A percentile compares a stretch with the other conserved stretches of the same genome.
phyloP scores from a whole-genome alignment of 2,888 invertebrate species.

The Augiades crinisus region DNA sequence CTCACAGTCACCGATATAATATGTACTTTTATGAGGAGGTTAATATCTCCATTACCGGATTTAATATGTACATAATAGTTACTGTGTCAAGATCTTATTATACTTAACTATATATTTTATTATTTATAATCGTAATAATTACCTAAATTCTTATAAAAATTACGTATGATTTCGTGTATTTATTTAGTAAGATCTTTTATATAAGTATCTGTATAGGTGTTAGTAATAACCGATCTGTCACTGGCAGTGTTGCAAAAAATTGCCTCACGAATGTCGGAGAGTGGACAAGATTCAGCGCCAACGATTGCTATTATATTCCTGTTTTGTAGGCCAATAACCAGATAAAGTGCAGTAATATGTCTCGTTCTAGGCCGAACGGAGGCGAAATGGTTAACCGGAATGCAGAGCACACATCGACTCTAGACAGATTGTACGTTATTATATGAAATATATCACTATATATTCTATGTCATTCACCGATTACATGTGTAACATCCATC shows the following conservation, averaged over 20 bases:
- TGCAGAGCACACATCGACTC: slow-evolving; percentile 76
- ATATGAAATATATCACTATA: slow-evolving; percentile 37
- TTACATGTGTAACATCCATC: slow-evolving; percentile 23
- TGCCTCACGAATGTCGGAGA: neutral
- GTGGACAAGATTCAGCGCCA: neutral
- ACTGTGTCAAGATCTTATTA: neutral
- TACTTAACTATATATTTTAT: neutral
- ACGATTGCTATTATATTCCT: neutral
- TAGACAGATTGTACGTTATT: slow-evolving; percentile 78
- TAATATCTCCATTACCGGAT: neutral
- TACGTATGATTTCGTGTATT: neutral
- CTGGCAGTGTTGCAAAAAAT: neutral
- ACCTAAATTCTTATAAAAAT: too few species aligned
- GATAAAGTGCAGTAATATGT: slow-evolving; percentile 53
- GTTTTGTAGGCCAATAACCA: slow-evolving; percentile 11
- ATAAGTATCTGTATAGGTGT: neutral
- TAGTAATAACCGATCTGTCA: neutral
- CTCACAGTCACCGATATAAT: neutral
- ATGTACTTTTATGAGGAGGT: neutral
- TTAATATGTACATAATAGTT: neutral
- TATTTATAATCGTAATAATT: neutral
- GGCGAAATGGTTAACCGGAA: slow-evolving; percentile 78
- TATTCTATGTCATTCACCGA: slow-evolving; percentile 25
- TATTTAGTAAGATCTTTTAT: neutral
- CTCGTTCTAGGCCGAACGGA: slow-evolving; percentile 77